A percentile compares a stretch with the other conserved stretches of the same genome.
Conservation (phyloP, 2,113 vertebrate genomes). For the Candoia aspera region DNA sequence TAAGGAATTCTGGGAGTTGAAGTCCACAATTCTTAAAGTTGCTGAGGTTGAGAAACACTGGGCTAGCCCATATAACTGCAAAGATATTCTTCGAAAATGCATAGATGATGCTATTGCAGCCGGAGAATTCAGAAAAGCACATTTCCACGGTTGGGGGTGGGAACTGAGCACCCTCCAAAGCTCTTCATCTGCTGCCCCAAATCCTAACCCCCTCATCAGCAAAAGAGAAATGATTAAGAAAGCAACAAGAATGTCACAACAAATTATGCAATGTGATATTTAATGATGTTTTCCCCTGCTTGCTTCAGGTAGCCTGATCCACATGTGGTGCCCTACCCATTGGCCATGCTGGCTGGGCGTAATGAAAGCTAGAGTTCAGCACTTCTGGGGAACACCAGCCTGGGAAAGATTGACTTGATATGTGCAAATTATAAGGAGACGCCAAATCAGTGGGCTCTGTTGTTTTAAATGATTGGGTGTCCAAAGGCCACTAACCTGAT, state of each 20-base stretch:
- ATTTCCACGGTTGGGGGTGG: neutral
- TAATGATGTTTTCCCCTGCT: too few relatives aligned
- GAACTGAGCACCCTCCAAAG: neutral
- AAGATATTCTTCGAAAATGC: neutral
- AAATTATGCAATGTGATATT: neutral
- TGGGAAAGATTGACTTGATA: too few relatives aligned
- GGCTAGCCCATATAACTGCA: neutral
- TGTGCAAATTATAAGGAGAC: too few relatives aligned
- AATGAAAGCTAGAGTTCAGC: too few relatives aligned
- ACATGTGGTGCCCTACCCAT: too few relatives aligned
- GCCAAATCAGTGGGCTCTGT: neutral
- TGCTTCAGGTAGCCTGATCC: too few relatives aligned
- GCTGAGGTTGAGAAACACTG: too few relatives aligned
- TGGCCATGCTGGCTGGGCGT: too few relatives aligned
- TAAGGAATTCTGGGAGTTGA: too few relatives aligned
- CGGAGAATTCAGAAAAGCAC: neutral
- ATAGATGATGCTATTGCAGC: neutral
- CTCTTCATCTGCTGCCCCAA: neutral
- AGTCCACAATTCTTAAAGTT: too few relatives aligned
- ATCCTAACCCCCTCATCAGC: neutral
- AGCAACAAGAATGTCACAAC: neutral
- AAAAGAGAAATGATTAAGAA: neutral
- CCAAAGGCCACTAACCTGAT: neutral
- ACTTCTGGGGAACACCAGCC: too few relatives aligned
- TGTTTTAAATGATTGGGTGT: neutral